A percentile compares a stretch with the other conserved stretches of the same genome.
These are phyloP conservation scores for Poecilobothrus nobilitatus DNA, from an alignment of 2,888 invertebrate species.

Conservation along the genomic window DNA sequence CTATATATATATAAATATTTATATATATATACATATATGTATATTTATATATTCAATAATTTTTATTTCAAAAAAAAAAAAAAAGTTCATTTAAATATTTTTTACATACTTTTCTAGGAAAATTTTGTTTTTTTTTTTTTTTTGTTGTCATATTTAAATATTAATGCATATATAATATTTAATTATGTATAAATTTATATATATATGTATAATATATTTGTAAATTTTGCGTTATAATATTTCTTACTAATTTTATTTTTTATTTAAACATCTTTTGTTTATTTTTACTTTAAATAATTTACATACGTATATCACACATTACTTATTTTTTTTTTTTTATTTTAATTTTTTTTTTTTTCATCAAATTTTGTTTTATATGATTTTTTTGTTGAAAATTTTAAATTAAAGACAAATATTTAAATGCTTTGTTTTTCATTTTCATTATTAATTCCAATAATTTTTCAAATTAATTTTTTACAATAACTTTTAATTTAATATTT, in stretches of 20 bases:
- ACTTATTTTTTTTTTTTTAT: conserved; percentile 2
- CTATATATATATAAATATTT: not conserved
- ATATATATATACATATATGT: not conserved
- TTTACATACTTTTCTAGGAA: not conserved
- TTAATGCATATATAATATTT: not conserved
- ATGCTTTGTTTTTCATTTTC: not conserved
- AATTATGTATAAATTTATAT: not conserved
- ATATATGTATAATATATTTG: not conserved
- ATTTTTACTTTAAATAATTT: not conserved
- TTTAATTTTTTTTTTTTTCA: not conserved
- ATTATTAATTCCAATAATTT: not conserved
- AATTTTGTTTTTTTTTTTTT: not conserved
- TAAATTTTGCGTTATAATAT: conserved; percentile 2
- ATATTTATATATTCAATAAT: not conserved
- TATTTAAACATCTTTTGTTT: not conserved
- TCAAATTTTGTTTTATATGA: not conserved
- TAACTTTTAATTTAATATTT: not conserved
- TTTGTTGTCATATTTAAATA: not conserved
- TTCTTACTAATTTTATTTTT: not conserved
- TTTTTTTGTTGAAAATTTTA: not conserved
- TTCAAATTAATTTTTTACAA: not conserved
- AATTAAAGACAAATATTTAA: not conserved
- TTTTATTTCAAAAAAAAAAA: conserved; percentile 1
- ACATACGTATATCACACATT: not conserved
- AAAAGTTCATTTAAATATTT: not conserved